phyloP scores from a whole-genome alignment of 2,888 invertebrate genomes.

The Tipula unca region DNA sequence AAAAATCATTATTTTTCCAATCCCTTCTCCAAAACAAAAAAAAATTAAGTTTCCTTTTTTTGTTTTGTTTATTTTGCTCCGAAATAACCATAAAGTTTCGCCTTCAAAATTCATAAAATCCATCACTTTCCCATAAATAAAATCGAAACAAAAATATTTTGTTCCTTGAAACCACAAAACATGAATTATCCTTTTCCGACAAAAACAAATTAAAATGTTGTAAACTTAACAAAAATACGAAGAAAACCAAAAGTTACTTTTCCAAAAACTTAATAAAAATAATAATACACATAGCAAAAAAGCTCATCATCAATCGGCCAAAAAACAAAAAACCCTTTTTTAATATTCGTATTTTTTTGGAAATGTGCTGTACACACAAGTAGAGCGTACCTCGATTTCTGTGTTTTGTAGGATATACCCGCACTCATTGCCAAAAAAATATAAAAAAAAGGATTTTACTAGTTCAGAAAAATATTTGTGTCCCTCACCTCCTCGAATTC shows the following conservation, averaged over 20 bases:
- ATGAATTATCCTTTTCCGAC: neutral
- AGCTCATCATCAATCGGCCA: neutral
- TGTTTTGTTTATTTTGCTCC: neutral
- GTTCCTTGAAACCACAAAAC: neutral
- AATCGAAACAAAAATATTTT: neutral
- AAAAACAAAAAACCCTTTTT: neutral
- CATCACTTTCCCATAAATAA: neutral
- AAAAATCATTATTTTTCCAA: too few relatives aligned
- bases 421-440: neutral
- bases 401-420: neutral
- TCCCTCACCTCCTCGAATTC: neutral
- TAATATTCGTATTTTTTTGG: neutral
- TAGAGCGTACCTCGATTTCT: neutral
- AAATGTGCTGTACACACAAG: neutral
- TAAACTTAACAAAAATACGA: neutral
- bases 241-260: neutral
- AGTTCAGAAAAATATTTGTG: neutral
- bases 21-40: neutral
- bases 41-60: neutral
- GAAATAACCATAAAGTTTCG: neutral
- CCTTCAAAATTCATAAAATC: neutral
- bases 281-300: neutral
- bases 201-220: conserved; percentile 14
- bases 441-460: neutral
- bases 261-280: neutral